Evolutionary conservation across 2,113 vertebrate genomes (phyloP).

Genomic region (Sylvilagus bachmani): DNA sequence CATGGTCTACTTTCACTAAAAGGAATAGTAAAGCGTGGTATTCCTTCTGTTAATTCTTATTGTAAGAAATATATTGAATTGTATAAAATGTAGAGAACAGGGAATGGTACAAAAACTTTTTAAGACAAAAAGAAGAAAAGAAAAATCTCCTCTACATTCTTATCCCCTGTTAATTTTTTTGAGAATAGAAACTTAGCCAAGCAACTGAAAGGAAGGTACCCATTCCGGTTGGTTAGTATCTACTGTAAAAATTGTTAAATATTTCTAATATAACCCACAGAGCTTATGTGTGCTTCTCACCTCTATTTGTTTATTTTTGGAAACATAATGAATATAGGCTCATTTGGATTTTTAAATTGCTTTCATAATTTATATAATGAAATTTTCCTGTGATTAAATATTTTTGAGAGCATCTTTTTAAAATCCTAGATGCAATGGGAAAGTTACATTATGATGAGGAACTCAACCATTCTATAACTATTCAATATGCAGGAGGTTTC

Average conservation of each 20-base stretch:
- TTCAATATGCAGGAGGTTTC: constrained; percentile 41
- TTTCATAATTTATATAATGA: constrained; percentile 45
- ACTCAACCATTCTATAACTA: constrained; percentile 41
- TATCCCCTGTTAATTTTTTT: not conserved
- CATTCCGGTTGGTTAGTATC: not conserved
- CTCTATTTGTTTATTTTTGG: not conserved
- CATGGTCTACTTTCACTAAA: not conserved
- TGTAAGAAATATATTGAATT: not conserved
- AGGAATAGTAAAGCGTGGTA: not conserved
- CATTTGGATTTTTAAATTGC: constrained; percentile 26
- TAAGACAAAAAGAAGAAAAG: not conserved
- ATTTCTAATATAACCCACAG: not conserved
- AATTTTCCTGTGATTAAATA: not conserved
- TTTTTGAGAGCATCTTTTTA: constrained; percentile 48
- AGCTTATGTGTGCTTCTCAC: not conserved
- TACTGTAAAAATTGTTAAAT: not conserved
- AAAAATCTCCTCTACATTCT: not conserved
- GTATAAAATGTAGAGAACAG: constrained; percentile 3
- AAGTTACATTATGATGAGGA: not conserved
- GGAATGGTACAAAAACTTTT: not conserved
- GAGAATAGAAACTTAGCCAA: not conserved
- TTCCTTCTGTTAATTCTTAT: constrained; percentile 24
- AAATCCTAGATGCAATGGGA: constrained; percentile 27
- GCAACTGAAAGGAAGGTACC: not conserved
- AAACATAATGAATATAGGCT: constrained; percentile 11